phyloP scores from a whole-genome alignment of 2,888 invertebrate species.

The Thelaira solivaga region DNA sequence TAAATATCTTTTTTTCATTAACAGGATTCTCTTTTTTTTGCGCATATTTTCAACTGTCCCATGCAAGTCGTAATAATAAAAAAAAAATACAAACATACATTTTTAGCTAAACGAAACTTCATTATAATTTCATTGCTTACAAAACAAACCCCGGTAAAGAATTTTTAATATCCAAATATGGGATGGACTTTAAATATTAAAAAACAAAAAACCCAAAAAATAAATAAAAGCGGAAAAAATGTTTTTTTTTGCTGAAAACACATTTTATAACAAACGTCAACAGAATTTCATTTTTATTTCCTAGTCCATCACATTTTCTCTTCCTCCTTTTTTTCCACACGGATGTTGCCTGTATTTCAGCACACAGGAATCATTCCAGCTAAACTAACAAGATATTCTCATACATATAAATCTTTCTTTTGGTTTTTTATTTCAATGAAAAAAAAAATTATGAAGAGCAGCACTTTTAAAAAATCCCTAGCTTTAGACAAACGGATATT shows the following conservation, averaged over 20 bases:
- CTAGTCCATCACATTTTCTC: constrained; percentile 26
- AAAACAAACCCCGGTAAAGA: constrained; percentile 57
- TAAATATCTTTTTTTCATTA: constrained; percentile 10
- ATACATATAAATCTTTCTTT: constrained; percentile 13
- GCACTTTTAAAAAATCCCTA: constrained; percentile 71
- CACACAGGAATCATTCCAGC: constrained; percentile 46
- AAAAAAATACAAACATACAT: constrained; percentile 13
- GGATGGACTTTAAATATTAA: constrained; percentile 64
- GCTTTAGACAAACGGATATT: constrained; percentile 67
- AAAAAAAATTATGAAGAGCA: constrained; percentile 66
- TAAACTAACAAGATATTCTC: neutral
- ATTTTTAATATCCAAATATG: constrained; percentile 69
- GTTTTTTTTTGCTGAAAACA: constrained; percentile 61
- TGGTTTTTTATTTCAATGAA: constrained; percentile 52
- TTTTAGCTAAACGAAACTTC: constrained; percentile 67
- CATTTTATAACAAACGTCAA: constrained; percentile 71
- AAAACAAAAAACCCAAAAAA: constrained; percentile 19
- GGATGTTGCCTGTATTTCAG: neutral
- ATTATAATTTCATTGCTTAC: constrained; percentile 75
- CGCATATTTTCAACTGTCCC: constrained; percentile 41
- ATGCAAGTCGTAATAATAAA: constrained; percentile 17
- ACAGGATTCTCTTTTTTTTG: constrained; percentile 5
- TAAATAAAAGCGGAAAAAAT: constrained; percentile 39
- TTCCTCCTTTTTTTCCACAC: neutral
- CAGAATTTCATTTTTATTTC: constrained; percentile 59